phyloP scores from a whole-genome alignment of 2,888 invertebrate genomes.

The Orthosia cruda region DNA sequence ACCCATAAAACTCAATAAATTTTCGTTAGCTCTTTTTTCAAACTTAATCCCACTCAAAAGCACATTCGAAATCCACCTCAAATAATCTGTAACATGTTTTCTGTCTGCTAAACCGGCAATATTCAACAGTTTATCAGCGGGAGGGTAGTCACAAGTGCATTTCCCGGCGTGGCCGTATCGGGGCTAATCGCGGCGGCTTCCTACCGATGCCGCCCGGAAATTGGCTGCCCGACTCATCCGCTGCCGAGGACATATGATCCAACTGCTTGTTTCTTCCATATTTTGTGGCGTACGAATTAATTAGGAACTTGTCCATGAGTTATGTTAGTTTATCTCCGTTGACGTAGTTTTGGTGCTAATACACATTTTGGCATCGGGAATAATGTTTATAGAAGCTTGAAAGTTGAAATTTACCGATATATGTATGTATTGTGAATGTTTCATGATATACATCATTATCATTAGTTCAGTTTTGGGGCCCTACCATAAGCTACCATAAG shows the following conservation, averaged over 20 bases:
- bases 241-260: constrained; percentile 66
- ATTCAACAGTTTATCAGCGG: constrained; percentile 63
- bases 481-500: too few relatives aligned
- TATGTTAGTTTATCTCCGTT: constrained; percentile 47
- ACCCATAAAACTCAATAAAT: not conserved
- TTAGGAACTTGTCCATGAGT: constrained; percentile 29
- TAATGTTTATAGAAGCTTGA: not conserved
- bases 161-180: too few relatives aligned
- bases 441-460: not conserved
- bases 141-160: too few relatives aligned
- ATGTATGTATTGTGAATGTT: too few relatives aligned
- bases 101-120: constrained; percentile 32
- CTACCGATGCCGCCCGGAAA: too few relatives aligned
- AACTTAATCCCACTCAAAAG: not conserved
- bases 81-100: constrained; percentile 31
- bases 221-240: too few relatives aligned
- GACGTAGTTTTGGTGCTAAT: too few relatives aligned
- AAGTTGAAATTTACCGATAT: too few relatives aligned
- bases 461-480: too few relatives aligned
- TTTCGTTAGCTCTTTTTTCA: not conserved
- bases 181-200: too few relatives aligned
- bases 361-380: not conserved
- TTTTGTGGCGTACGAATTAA: constrained; percentile 54
- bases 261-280: constrained; percentile 69
- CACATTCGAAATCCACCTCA: constrained; percentile 10